These are phyloP conservation scores for Ptilorrhoa leucosticta DNA, from an alignment of 2,113 vertebrate genomes.

Conservation along the genomic window DNA sequence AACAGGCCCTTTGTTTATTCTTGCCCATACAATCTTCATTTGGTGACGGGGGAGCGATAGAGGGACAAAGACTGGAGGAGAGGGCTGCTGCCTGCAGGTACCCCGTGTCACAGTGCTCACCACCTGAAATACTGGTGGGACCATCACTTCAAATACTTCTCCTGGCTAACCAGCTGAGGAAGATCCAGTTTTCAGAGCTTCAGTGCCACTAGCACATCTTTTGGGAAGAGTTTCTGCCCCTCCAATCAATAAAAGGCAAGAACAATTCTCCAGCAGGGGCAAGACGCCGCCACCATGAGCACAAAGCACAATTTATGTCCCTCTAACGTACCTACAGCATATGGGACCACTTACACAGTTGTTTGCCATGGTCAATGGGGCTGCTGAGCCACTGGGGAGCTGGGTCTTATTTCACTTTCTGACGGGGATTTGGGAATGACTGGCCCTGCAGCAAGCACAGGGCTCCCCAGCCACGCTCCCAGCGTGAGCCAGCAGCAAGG, in stretches of 20 bases:
- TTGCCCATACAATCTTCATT: slow-evolving; percentile 1
- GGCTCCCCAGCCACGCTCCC: slow-evolving; percentile 71
- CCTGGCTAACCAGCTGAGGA: neutral
- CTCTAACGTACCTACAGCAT: slow-evolving; percentile 7
- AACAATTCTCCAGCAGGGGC: neutral
- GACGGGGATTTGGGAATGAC: neutral
- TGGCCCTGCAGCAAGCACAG: slow-evolving; percentile 33
- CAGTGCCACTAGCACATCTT: neutral
- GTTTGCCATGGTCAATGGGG: slow-evolving; percentile 26
- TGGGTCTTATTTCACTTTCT: slow-evolving; percentile 23
- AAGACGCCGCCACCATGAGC: fast-evolving
- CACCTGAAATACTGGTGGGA: neutral
- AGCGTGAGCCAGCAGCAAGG: slow-evolving; percentile 65
- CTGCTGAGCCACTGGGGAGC: neutral
- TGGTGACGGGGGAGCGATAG: neutral
- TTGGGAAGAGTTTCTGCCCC: neutral
- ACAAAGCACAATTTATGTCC: slow-evolving; percentile 32
- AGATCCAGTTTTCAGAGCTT: neutral
- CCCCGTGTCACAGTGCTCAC: fast-evolving
- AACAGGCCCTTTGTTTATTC: slow-evolving; percentile 57
- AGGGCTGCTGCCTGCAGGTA: neutral
- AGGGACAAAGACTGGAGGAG: neutral
- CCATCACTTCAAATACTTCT: neutral
- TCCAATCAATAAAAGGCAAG: neutral
- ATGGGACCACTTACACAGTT: slow-evolving; percentile 55